A percentile compares a stretch with the other conserved stretches of the same genome.
phyloP scores from a whole-genome alignment of 2,888 invertebrate species.

The Atethmia centrago region DNA sequence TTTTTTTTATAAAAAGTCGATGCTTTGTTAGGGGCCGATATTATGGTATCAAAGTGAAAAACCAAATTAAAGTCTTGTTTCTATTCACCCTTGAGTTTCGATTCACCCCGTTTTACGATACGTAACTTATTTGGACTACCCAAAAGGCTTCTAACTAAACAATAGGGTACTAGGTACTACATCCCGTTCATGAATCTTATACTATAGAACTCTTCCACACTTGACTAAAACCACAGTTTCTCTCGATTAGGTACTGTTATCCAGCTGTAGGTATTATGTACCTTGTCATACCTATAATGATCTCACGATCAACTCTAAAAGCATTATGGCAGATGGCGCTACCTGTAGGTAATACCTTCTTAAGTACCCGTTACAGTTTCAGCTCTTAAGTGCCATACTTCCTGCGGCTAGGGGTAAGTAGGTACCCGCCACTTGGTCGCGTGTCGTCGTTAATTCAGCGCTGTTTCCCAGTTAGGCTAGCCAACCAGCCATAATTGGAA shows the following conservation, averaged over 20 bases:
- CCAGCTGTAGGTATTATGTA: background rate
- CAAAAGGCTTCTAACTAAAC: background rate
- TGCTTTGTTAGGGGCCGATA: no score
- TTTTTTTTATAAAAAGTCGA: no score
- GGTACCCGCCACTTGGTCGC: conserved; percentile 25
- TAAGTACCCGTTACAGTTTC: background rate
- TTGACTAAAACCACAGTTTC: background rate
- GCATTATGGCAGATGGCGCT: background rate
- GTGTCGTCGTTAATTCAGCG: conserved; percentile 50
- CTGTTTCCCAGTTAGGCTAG: conserved; percentile 30
- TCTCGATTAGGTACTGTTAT: background rate
- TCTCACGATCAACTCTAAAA: background rate
- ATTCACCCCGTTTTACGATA: no score
- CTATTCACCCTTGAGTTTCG: no score
- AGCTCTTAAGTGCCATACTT: conserved; percentile 23
- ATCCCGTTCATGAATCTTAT: background rate
- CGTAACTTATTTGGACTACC: background rate
- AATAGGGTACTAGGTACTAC: background rate
- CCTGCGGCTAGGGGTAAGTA: conserved; percentile 34
- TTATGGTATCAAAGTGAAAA: no score
- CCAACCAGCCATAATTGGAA: conserved; percentile 42
- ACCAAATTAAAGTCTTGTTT: no score
- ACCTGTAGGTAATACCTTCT: background rate
- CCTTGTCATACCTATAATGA: background rate
- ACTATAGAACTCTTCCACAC: background rate